These are phyloP conservation scores for Choristoneura rosaceana DNA, from an alignment of 2,888 invertebrate species.

Conservation along the genomic window DNA sequence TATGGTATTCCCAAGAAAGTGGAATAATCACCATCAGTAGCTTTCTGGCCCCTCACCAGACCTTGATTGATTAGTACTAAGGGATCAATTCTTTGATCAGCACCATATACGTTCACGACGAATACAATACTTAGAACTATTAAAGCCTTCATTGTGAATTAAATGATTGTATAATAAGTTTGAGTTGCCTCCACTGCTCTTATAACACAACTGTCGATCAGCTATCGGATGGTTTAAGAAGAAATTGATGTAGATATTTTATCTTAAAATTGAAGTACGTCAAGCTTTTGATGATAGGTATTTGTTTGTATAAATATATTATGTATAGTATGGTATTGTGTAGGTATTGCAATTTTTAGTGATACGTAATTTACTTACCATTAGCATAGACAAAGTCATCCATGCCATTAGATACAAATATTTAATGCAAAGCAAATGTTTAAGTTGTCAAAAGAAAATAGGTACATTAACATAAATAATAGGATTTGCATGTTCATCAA, in stretches of 20 bases:
- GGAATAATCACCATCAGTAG: conserved; percentile 72
- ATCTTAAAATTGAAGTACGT: not conserved
- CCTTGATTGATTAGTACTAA: conserved; percentile 75
- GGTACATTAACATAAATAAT: too few species aligned
- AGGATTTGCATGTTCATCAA: too few species aligned
- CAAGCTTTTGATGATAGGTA: not conserved
- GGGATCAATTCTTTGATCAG: conserved; percentile 69
- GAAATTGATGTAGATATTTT: conserved; percentile 39
- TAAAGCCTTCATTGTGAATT: conserved; percentile 52
- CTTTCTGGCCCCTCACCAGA: conserved; percentile 69
- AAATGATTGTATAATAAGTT: conserved; percentile 24
- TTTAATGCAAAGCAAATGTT: too few species aligned
- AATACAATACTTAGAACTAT: conserved; percentile 50
- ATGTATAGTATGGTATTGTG: too few species aligned
- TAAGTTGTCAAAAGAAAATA: too few species aligned
- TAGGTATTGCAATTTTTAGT: too few species aligned
- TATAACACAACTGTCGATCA: conserved; percentile 37
- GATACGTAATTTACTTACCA: too few species aligned
- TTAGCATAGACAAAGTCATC: too few species aligned
- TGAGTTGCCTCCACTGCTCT: conserved; percentile 27
- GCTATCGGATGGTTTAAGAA: not conserved
- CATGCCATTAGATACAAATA: too few species aligned
- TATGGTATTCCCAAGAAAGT: conserved; percentile 77
- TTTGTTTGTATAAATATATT: not conserved
- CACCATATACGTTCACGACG: conserved; percentile 49